Evolutionary conservation across 2,888 invertebrate genomes (phyloP).

Genomic region (Drosophila tanythrix): DNA sequence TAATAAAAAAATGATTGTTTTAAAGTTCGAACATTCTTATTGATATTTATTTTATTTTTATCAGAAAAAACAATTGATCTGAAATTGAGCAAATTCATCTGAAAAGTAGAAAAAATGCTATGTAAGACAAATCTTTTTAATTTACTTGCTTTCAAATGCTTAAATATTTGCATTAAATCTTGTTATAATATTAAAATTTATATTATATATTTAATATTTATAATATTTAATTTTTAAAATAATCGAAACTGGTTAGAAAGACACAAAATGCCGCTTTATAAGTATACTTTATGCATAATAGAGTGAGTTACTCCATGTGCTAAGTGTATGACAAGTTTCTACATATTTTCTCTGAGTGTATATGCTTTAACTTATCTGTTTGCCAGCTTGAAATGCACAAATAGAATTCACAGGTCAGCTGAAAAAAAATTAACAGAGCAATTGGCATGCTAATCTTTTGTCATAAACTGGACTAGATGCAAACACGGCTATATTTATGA

Average conservation of each 20-base stretch:
- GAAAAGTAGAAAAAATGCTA: not conserved
- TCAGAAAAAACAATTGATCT: too few species aligned
- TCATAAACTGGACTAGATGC: slow-evolving; percentile 10
- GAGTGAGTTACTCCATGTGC: too few species aligned
- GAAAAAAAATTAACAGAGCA: not conserved
- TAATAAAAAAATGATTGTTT: not conserved
- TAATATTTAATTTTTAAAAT: too few species aligned
- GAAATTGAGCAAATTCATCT: too few species aligned
- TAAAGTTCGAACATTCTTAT: too few species aligned
- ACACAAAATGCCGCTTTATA: too few species aligned
- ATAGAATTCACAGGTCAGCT: slow-evolving; percentile 17
- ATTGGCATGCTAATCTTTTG: slow-evolving; percentile 27
- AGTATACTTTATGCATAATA: too few species aligned
- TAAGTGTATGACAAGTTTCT: not conserved
- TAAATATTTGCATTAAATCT: not conserved
- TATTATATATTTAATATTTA: too few species aligned
- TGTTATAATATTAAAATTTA: not conserved
- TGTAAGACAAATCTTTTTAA: too few species aligned
- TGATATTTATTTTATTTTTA: too few species aligned
- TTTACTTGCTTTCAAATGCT: too few species aligned
- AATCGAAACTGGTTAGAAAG: too few species aligned
- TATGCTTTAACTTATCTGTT: not conserved
- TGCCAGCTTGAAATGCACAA: slow-evolving; percentile 28
- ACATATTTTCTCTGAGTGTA: not conserved
- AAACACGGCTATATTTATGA: slow-evolving; percentile 17